Percentiles rank a stretch among this genome's conserved stretches.
phyloP scores from a whole-genome alignment of 2,888 invertebrate species.

The Noctua fimbriata region DNA sequence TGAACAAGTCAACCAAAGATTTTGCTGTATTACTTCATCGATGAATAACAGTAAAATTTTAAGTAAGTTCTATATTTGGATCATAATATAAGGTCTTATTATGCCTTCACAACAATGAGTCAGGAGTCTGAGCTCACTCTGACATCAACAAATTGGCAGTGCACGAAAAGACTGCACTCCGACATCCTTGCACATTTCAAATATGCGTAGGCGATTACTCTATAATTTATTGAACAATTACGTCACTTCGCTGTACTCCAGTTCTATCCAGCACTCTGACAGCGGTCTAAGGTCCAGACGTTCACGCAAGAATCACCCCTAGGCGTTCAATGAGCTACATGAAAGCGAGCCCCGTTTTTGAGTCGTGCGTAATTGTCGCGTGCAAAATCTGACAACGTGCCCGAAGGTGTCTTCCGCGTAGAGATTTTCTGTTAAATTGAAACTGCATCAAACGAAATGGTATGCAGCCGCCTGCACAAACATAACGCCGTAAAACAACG shows the following conservation, averaged over 20 bases:
- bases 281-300: slow-evolving; percentile 49
- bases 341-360: slow-evolving; percentile 68
- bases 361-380: slow-evolving; percentile 77
- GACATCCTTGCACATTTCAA: slow-evolving; percentile 67
- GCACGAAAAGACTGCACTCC: slow-evolving; percentile 69
- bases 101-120: slow-evolving; percentile 68
- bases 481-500: slow-evolving; percentile 53
- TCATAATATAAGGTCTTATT: slow-evolving; percentile 60
- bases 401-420: slow-evolving; percentile 65
- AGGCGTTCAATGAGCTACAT: slow-evolving; percentile 70
- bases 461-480: slow-evolving; percentile 61
- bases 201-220: slow-evolving; percentile 71
- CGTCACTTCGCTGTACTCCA: slow-evolving; percentile 54
- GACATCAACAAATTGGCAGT: slow-evolving; percentile 74
- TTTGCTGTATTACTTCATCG: slow-evolving; percentile 34
- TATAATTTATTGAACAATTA: slow-evolving; percentile 69
- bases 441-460: slow-evolving; percentile 60
- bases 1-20: slow-evolving; percentile 21
- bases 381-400: slow-evolving; percentile 68
- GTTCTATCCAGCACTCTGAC: slow-evolving; percentile 53
- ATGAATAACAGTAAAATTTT: slow-evolving; percentile 42
- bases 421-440: slow-evolving; percentile 72
- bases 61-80: slow-evolving; percentile 56
- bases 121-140: slow-evolving; percentile 77
- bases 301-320: slow-evolving; percentile 75